These are phyloP conservation scores for Ophion slaviceki DNA, from an alignment of 2,888 invertebrate species.

Conservation along the genomic window DNA sequence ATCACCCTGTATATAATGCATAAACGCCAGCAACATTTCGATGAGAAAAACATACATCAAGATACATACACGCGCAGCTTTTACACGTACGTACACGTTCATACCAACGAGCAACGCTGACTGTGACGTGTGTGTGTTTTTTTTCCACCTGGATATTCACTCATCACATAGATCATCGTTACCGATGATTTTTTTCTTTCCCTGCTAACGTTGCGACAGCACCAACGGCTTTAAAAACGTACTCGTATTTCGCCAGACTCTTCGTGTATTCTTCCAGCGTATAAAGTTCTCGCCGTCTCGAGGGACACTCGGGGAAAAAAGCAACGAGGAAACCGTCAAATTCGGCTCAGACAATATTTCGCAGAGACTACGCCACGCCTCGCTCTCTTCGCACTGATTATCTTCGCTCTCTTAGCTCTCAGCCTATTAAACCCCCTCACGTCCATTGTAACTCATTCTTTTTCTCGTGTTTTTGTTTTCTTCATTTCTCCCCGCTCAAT, in stretches of 20 bases:
- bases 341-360: slow-evolving; percentile 59
- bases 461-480: not conserved
- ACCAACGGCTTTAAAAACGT: slow-evolving; percentile 24
- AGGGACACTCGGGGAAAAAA: not conserved
- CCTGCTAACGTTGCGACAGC: slow-evolving; percentile 7
- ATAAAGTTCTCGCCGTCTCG: not conserved
- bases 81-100: not conserved
- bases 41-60: not conserved
- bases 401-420: slow-evolving; percentile 8
- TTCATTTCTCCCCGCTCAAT: not conserved
- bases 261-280: slow-evolving; percentile 26
- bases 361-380: slow-evolving; percentile 12
- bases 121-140: not conserved
- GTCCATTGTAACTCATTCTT: not conserved
- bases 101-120: not conserved
- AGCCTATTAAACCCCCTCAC: not conserved
- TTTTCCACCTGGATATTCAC: not conserved
- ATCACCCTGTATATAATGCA: not conserved
- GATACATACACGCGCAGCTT: not conserved
- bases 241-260: slow-evolving; percentile 14
- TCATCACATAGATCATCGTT: not conserved
- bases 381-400: slow-evolving; percentile 4
- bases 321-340: slow-evolving; percentile 40
- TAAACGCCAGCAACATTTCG: not conserved
- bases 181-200: too few species aligned